Base-by-base conservation (phyloP, 2,888 invertebrate species). In the Lepidocyrtinus sp. region DNA sequence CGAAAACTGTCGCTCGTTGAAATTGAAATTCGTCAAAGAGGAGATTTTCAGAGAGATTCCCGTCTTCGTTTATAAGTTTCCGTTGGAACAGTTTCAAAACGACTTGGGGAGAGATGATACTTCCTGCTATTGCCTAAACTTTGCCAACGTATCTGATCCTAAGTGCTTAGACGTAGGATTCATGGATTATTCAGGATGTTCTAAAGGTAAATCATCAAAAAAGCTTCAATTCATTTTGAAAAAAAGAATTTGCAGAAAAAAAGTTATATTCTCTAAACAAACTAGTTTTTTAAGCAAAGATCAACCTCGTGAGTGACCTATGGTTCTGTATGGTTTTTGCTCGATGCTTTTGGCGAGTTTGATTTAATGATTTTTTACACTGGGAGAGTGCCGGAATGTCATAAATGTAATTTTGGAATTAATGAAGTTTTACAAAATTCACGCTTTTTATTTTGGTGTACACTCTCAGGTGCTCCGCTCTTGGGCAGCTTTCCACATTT, bases 1-100 rank as follows among this genome's bases (percentile, higher is more conserved):
- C 7, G 76, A 70, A 50, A 76, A 70, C 24, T 76, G 76, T 36
- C 45, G 76, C 17, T 27, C 62, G 1, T 9, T 70, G 22, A 55
- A 62, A 62, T 3, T 76, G 64, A 45, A 17, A 1, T 63, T 55
- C 22, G 76, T 70, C 0, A 59, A 69, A 3, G 76, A 76, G 24
- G 76, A 76, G 17, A 70, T 70, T 12, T 76, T 64, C 46, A 25
- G 63, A 15, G 76, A 69, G 27, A 70, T 76, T 17, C 69, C 69
- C 12, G 76, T 70, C 0, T 76, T 3, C 46, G 76, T 76, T n/a
- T 76, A 62, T 15, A 76, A 76, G 64, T 76, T 76, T 24, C 76
- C 76, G 1, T 17, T 76, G 22, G 76, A 70, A 7, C 76, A 76
- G 55, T 70, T 76, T 45, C n/a, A 26, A 2, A 76, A 76, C 9